Percentiles rank a stretch among this genome's conserved stretches.
Evolutionary conservation across 2,113 vertebrate species (phyloP).

Genomic region (Oncorhynchus keta): DNA sequence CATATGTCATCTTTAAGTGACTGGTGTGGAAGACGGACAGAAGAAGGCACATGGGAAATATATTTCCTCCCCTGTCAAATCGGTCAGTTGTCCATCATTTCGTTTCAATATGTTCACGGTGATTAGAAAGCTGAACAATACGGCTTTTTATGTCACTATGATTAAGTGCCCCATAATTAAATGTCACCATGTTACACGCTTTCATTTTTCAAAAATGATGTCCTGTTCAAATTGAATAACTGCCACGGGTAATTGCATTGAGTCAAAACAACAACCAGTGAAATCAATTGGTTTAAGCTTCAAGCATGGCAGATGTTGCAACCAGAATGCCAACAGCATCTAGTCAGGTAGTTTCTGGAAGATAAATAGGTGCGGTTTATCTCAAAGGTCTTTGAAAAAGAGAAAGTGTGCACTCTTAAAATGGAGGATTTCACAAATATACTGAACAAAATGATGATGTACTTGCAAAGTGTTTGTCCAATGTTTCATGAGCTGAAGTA

Average conservation of each 20-base stretch:
- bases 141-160: conserved; percentile 2
- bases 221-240: conserved; percentile 15
- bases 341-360: background rate
- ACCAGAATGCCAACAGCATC: background rate
- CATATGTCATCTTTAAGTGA: conserved; percentile 1
- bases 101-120: background rate
- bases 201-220: conserved; percentile 9
- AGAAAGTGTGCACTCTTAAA: background rate
- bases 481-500: too few species aligned
- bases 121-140: background rate
- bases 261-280: background rate
- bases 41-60: background rate
- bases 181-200: conserved; percentile 5
- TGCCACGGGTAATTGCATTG: background rate
- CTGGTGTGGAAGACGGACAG: conserved; percentile 1
- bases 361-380: background rate
- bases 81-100: background rate
- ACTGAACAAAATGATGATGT: too few species aligned
- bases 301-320: background rate
- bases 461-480: too few species aligned
- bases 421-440: too few species aligned
- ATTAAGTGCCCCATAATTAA: conserved; percentile 20
- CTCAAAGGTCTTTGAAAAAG: background rate
- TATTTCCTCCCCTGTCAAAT: background rate
- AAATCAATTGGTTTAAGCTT: background rate